A percentile compares a stretch with the other conserved stretches of the same genome.
These are phyloP conservation scores for Strix occidentalis DNA, from an alignment of 2,797 vertebrate genomes.

Conservation along the genomic window DNA sequence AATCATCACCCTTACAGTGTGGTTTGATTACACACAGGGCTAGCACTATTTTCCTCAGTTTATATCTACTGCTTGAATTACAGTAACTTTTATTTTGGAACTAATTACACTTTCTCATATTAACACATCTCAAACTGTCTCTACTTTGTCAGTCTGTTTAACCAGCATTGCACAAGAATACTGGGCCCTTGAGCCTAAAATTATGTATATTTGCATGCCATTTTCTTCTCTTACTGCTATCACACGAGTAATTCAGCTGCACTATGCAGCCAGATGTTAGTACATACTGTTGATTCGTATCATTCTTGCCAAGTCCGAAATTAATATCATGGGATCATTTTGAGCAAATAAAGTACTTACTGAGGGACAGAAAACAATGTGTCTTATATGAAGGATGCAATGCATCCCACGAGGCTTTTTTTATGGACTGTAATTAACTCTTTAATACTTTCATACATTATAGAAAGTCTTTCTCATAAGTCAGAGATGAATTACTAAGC, in stretches of 20 bases:
- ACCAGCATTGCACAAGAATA: slow-evolving; percentile 20
- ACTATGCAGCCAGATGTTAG: slow-evolving; percentile 22
- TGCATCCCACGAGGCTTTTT: not conserved
- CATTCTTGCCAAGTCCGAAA: slow-evolving; percentile 29
- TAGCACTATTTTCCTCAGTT: slow-evolving; percentile 16
- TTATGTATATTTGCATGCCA: not conserved
- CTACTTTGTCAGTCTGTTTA: slow-evolving; percentile 42
- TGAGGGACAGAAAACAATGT: slow-evolving; percentile 20
- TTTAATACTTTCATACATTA: not conserved
- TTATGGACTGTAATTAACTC: not conserved
- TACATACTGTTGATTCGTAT: slow-evolving; percentile 7
- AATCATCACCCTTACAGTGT: not conserved
- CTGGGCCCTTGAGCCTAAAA: slow-evolving; percentile 23
- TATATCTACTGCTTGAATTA: slow-evolving; percentile 47
- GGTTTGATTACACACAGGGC: not conserved
- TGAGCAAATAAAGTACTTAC: slow-evolving; percentile 12
- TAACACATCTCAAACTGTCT: slow-evolving; percentile 13
- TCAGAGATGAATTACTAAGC: not conserved
- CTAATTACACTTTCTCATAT: slow-evolving; percentile 44
- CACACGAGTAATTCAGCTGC: not conserved
- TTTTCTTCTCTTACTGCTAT: slow-evolving; percentile 45
- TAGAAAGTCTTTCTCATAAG: not conserved
- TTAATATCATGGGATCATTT: not conserved
- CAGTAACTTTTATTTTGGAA: slow-evolving; percentile 37
- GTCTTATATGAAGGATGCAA: not conserved